Conservation (phyloP, 2,888 invertebrate genomes). For the Oxytorus armatus region DNA sequence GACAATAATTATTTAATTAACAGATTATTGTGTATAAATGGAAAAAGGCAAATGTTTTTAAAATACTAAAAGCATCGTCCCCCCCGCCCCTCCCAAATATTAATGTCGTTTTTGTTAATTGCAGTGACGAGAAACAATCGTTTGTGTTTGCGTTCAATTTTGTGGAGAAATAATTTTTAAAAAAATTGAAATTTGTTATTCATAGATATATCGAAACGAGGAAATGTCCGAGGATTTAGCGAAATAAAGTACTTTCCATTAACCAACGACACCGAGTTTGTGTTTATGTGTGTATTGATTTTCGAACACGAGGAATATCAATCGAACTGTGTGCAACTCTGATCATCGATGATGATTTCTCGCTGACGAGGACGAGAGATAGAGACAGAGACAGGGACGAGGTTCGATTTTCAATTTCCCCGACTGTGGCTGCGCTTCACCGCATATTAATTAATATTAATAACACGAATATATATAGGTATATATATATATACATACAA, state of each 20-base stretch:
- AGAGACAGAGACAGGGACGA: slow-evolving; percentile 4
- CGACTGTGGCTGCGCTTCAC: slow-evolving; percentile 29
- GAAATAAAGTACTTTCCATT: slow-evolving; percentile 7
- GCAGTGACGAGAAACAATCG: too few relatives aligned
- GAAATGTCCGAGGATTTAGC: too few relatives aligned
- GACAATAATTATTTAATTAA: too few relatives aligned
- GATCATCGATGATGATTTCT: slow-evolving; percentile 37
- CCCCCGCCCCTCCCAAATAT: too few relatives aligned
- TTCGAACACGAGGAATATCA: background rate
- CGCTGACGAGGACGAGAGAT: background rate
- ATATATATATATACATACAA: slow-evolving; percentile 9
- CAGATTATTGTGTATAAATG: too few relatives aligned
- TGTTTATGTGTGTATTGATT: background rate
- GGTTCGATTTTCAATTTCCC: slow-evolving; percentile 64
- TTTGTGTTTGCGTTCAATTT: background rate
- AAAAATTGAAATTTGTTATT: too few relatives aligned
- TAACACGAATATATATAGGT: background rate
- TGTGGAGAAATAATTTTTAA: too few relatives aligned
- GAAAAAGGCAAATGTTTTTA: too few relatives aligned
- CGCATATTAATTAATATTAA: slow-evolving; percentile 63
- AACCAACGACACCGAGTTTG: background rate
- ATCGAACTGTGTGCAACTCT: slow-evolving; percentile 17
- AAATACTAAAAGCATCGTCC: too few relatives aligned
- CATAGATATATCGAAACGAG: too few relatives aligned
- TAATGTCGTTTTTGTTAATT: too few relatives aligned